Base-by-base conservation (phyloP, 2,888 invertebrate genomes). In the Zeuzera pyrina region DNA sequence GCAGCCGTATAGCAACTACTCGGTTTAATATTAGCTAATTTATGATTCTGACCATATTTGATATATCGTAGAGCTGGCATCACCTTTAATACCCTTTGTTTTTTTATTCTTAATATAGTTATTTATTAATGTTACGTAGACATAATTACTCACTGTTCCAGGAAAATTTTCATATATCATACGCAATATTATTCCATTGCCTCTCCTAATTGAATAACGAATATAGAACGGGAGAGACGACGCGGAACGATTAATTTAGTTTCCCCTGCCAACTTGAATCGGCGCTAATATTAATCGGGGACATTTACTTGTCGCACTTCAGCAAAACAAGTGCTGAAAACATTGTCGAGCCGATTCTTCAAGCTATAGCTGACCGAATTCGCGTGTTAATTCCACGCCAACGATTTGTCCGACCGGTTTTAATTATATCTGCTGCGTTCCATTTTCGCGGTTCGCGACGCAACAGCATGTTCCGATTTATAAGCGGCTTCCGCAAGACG, bases 361-460 rank as follows among this genome's bases (percentile, higher is more conserved):
- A 30, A 43, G 33, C 53, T 61, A 58, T 62, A 49, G 51, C 47
- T 61, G 68, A 58, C 66, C 66, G 69, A 67, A 68, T 68, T 71
- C 57, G 62, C 63, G 57, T 50, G 65, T 66, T 68, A 63, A 69
- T 69, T 61, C n/a, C 68, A 49, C 63, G 68, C 67, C 68, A 60
- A 52, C 62, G 65, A 71, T 70, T 72, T 68, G 69, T 69, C 59
- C 61, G 70, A 57, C 61, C 57, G 53, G 71, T 72, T 76, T 74
- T 81, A 81, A 78, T 78, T 78, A 79, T 79, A 81, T 67, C 77
- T 76, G 73, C 74, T 69, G 71, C 56, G 78, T 69, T 73, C 79
- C 77, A 78, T 79, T 79, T 79, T 77, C 69, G 60, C 58, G 56
- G 56, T 49, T 59, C 60, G 58, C 63, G 58, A 55, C 66, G 62